phyloP scores from a whole-genome alignment of 2,797 vertebrate species.

The Orientallactaga sibirica region DNA sequence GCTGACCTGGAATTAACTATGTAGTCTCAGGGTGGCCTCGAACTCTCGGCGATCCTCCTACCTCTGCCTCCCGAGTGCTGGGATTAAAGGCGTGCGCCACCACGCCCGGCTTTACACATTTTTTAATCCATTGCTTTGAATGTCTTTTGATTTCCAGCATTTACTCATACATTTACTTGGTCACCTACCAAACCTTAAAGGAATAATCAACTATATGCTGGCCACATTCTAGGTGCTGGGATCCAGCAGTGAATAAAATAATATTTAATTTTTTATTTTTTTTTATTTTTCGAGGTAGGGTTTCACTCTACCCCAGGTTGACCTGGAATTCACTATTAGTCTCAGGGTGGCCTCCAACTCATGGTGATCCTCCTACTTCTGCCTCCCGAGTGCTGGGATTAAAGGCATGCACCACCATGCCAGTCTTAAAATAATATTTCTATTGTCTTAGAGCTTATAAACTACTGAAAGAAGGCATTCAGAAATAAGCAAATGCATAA shows the following conservation, averaged over 20 bases:
- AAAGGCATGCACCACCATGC: too few relatives aligned
- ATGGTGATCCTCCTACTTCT: too few relatives aligned
- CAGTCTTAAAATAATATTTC: background rate
- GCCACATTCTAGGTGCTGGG: background rate
- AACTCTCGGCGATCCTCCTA: too few relatives aligned
- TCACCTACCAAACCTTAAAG: constrained; percentile 9
- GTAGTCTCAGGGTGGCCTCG: too few relatives aligned
- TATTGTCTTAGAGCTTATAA: constrained; percentile 27
- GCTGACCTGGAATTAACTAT: too few relatives aligned
- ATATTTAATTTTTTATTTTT: background rate
- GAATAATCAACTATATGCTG: background rate
- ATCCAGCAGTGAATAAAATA: constrained; percentile 7
- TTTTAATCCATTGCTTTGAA: constrained; percentile 13
- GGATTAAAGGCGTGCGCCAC: too few relatives aligned
- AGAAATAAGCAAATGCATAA: constrained; percentile 29
- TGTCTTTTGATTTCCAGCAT: constrained; percentile 13
- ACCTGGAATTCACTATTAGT: too few relatives aligned
- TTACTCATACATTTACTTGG: background rate
- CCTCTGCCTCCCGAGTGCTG: too few relatives aligned
- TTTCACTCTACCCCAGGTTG: too few relatives aligned
- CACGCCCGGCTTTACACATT: background rate
- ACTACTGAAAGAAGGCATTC: background rate
- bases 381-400: too few relatives aligned
- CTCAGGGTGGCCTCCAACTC: too few relatives aligned
- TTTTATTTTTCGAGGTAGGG: too few relatives aligned